Conservation (phyloP, 2,113 vertebrate species). For the Sceloporus undulatus region DNA sequence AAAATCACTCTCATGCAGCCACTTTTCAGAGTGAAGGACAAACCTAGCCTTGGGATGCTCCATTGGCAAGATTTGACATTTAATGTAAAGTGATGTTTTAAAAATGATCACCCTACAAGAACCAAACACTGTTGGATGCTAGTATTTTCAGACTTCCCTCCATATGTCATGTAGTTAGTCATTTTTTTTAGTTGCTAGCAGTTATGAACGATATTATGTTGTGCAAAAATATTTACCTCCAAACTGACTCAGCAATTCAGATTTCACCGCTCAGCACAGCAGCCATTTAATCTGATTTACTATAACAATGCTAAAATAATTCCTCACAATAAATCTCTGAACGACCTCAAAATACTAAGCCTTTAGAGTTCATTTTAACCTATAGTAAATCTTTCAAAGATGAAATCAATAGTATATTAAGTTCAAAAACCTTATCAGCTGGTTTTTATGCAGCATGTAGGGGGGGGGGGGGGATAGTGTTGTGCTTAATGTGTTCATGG, state of each 20-base stretch:
- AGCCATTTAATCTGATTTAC: constrained; percentile 49
- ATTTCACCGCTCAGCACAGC: constrained; percentile 34
- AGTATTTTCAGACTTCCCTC: background rate
- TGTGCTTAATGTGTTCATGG: constrained; percentile 51
- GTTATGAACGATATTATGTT: background rate
- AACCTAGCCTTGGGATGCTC: background rate
- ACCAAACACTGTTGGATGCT: constrained; percentile 16
- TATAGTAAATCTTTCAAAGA: constrained; percentile 66
- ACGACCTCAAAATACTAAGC: constrained; percentile 47
- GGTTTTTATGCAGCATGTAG: constrained; percentile 30
- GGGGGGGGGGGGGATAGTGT: constrained; percentile 13
- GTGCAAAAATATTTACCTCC: constrained; percentile 20
- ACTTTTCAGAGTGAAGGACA: background rate
- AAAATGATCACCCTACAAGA: background rate
- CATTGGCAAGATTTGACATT: background rate
- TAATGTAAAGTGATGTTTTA: background rate
- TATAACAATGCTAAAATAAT: constrained; percentile 53
- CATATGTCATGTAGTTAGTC: background rate
- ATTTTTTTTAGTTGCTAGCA: background rate
- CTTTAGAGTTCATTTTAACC: constrained; percentile 52
- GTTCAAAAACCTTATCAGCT: constrained; percentile 54
- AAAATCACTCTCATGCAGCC: constrained; percentile 15
- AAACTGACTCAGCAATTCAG: background rate
- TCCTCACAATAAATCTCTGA: constrained; percentile 58
- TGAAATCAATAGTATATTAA: constrained; percentile 67